Evolutionary conservation across 1,140 invertebrate genomes (phyloP).

Genomic region (Hylaeus volcanicus): DNA sequence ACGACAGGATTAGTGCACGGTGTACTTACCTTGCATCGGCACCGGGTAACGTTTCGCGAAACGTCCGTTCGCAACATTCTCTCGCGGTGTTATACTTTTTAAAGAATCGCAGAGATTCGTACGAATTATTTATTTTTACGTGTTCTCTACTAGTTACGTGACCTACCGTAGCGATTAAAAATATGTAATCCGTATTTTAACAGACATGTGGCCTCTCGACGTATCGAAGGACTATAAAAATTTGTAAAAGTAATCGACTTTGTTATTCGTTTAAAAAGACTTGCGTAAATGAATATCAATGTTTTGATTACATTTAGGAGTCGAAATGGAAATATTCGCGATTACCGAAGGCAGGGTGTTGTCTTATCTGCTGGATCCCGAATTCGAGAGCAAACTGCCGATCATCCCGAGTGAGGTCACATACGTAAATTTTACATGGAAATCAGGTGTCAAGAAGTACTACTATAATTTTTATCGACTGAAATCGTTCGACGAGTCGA

Average conservation of each 20-base stretch:
- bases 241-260: too few relatives aligned
- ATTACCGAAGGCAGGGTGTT: constrained; percentile 92
- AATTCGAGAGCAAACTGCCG: constrained; percentile 93
- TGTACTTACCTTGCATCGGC: background rate
- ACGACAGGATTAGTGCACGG: too few relatives aligned
- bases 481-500: constrained; percentile 90
- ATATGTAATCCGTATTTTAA: too few relatives aligned
- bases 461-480: constrained; percentile 93
- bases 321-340: constrained; percentile 93
- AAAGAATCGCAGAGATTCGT: too few relatives aligned
- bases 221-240: too few relatives aligned
- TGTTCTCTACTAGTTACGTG: too few relatives aligned
- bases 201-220: too few relatives aligned
- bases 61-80: background rate
- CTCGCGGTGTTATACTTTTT: background rate
- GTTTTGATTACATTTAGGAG: constrained; percentile 80
- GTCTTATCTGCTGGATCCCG: constrained; percentile 92
- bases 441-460: constrained; percentile 91
- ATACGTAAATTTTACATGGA: constrained; percentile 96
- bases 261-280: too few relatives aligned
- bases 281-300: background rate
- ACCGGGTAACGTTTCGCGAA: background rate
- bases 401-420: constrained; percentile 94
- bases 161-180: too few relatives aligned
- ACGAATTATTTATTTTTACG: too few relatives aligned